Conservation (phyloP, 2,797 vertebrate species). For the Pseudochromis fuscus region DNA sequence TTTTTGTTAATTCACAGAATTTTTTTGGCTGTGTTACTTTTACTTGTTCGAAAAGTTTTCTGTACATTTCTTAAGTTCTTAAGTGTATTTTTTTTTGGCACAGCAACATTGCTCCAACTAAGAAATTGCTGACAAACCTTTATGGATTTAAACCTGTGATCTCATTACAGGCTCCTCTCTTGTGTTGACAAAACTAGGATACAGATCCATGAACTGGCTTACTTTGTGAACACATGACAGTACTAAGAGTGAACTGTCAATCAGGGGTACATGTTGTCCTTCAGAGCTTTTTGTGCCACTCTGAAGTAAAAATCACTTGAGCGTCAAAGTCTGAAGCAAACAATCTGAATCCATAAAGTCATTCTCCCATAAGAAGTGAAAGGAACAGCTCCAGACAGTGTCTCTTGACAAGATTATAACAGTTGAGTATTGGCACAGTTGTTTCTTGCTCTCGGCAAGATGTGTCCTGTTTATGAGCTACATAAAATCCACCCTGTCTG, state of each 20-base stretch:
- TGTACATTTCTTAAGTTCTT: no score
- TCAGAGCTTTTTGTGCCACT: constrained; percentile 14
- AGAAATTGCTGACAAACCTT: neutral
- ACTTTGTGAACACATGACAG: constrained; percentile 27
- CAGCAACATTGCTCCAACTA: neutral
- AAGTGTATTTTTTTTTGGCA: neutral
- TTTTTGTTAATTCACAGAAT: no score
- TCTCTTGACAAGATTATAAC: constrained; percentile 51
- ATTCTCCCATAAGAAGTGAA: constrained; percentile 29
- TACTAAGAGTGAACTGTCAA: neutral
- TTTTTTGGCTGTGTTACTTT: no score
- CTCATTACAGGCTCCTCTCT: neutral
- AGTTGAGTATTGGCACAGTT: constrained; percentile 45
- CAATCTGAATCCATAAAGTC: constrained; percentile 35
- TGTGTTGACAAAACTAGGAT: neutral
- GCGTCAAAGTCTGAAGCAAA: constrained; percentile 40
- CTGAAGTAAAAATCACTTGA: constrained; percentile 31
- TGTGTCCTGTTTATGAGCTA: constrained; percentile 49
- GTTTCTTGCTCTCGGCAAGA: constrained; percentile 48
- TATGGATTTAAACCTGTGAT: neutral
- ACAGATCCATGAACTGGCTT: neutral
- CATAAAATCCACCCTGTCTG: constrained; percentile 63
- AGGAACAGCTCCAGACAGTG: constrained; percentile 41
- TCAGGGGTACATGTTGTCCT: constrained; percentile 17
- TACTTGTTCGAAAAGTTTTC: no score